Conservation (phyloP, 2,888 invertebrate genomes). For the Sphaeridia pumilis region DNA sequence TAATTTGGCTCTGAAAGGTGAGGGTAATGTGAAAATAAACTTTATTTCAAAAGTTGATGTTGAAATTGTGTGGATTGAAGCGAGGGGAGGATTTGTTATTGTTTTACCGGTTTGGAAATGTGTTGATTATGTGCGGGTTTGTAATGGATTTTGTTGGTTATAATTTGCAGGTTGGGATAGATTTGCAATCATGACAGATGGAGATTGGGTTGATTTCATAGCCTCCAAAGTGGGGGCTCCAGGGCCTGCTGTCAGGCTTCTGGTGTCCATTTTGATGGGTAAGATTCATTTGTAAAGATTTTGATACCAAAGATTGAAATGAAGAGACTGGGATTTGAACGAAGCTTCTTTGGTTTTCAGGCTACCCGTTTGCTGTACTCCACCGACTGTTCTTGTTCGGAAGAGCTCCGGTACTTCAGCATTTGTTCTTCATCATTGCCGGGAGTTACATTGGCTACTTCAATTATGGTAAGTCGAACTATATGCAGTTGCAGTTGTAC, state of each 20-base stretch:
- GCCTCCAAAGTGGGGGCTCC: constrained; percentile 48
- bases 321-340: too few species aligned
- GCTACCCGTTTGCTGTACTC: constrained; percentile 58
- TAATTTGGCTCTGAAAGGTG: too few species aligned
- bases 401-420: constrained; percentile 49
- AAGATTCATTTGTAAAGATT: constrained; percentile 36
- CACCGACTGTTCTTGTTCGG: constrained; percentile 51
- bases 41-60: background rate
- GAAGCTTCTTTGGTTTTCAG: constrained; percentile 41
- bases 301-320: background rate
- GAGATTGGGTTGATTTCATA: constrained; percentile 37
- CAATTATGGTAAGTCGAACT: constrained; percentile 60
- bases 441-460: constrained; percentile 67
- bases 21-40: background rate
- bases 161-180: background rate
- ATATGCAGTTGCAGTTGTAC: background rate
- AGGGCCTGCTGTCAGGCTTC: constrained; percentile 53
- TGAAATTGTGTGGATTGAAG: too few species aligned
- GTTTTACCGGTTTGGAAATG: background rate
- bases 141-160: background rate
- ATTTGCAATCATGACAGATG: constrained; percentile 1
- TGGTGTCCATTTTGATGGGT: constrained; percentile 53
- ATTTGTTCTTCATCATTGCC: constrained; percentile 58
- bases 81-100: background rate
- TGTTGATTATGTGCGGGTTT: background rate